A percentile compares a stretch with the other conserved stretches of the same genome.
Conservation (phyloP, 2,797 vertebrate genomes). For the Cetoscarus ocellatus region DNA sequence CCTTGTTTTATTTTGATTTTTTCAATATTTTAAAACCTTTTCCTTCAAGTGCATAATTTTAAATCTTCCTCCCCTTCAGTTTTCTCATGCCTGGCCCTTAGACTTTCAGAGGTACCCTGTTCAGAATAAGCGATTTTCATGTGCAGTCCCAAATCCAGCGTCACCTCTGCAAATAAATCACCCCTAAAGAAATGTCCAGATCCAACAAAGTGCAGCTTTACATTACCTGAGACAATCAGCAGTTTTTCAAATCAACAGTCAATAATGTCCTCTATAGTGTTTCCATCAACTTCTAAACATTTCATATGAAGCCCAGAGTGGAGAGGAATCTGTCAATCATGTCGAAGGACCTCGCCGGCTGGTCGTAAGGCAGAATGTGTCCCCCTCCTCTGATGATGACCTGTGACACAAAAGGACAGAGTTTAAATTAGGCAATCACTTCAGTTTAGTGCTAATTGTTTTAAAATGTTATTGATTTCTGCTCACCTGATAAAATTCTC, state of each 20-base stretch:
- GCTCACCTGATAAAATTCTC: conserved; percentile 89
- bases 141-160: conserved; percentile 6
- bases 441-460: too few species aligned
- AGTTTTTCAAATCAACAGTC: conserved; percentile 31
- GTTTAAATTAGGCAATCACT: neutral
- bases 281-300: neutral
- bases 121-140: neutral
- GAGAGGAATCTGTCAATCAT: conserved; percentile 92
- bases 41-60: too few species aligned
- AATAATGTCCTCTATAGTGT: neutral
- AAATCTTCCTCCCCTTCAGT: too few species aligned
- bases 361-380: conserved; percentile 89
- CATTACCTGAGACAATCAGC: conserved; percentile 22
- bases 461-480: fast-evolving
- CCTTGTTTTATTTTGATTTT: too few species aligned
- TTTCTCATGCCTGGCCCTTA: too few species aligned
- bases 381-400: conserved; percentile 89
- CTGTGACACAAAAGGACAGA: conserved; percentile 60
- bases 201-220: conserved; percentile 18
- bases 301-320: conserved; percentile 71
- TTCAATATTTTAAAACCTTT: too few species aligned
- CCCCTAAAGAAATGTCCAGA: neutral
- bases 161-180: conserved; percentile 5
- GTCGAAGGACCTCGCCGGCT: conserved; percentile 88
- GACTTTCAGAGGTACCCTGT: neutral